These are phyloP conservation scores for Penaeus monodon DNA, from an alignment of 2,888 invertebrate genomes.

Conservation along the genomic window DNA sequence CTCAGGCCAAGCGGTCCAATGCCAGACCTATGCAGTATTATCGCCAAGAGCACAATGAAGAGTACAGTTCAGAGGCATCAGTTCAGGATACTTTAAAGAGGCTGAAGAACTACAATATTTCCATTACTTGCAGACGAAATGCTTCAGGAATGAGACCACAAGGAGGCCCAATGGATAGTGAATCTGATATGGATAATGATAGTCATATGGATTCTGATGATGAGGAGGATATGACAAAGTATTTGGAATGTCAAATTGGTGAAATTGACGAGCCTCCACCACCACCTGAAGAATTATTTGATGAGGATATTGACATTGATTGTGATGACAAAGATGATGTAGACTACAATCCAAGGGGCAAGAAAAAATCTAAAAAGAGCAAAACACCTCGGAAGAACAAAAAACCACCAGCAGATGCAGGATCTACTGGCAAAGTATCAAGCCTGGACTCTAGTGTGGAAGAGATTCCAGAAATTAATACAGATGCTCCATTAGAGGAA, in stretches of 20 bases:
- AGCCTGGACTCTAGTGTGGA: constrained; percentile 29
- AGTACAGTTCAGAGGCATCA: constrained; percentile 53
- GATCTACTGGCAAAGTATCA: constrained; percentile 13
- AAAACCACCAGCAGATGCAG: constrained; percentile 12
- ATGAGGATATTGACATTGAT: constrained; percentile 45
- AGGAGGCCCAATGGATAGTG: constrained; percentile 44
- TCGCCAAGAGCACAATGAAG: constrained; percentile 51
- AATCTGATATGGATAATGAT: constrained; percentile 60
- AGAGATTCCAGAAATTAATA: constrained; percentile 39
- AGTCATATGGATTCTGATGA: constrained; percentile 62
- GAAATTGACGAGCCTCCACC: constrained; percentile 54
- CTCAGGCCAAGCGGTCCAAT: constrained; percentile 53
- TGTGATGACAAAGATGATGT: constrained; percentile 55
- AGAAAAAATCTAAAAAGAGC: constrained; percentile 38
- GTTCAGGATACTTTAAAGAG: constrained; percentile 64
- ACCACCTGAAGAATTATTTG: constrained; percentile 47
- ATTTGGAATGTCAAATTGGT: constrained; percentile 63
- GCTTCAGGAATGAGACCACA: constrained; percentile 42
- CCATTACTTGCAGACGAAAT: constrained; percentile 64
- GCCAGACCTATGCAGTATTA: constrained; percentile 54
- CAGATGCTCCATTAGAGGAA: constrained; percentile 43
- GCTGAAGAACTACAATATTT: constrained; percentile 65
- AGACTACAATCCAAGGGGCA: constrained; percentile 48
- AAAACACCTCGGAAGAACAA: constrained; percentile 34
- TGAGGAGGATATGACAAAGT: constrained; percentile 65